Percentiles rank a stretch among this genome's conserved stretches.
Evolutionary conservation across 92 coral and sea anemone genomes (phyloP).

Genomic region (Meandrina meandrites): DNA sequence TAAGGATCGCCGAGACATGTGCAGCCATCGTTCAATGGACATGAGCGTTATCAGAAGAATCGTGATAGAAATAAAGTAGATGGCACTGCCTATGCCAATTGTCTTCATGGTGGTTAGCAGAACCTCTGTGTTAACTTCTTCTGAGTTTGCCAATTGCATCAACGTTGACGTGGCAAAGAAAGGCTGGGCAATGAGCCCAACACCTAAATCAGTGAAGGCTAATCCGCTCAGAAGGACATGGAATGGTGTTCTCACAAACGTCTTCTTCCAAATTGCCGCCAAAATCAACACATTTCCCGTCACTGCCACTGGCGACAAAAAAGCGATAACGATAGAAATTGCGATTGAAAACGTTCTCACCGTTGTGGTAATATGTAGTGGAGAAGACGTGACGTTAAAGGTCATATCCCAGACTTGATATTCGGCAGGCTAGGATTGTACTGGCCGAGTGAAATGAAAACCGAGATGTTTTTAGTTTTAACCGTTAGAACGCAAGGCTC

Average conservation of each 20-base stretch:
- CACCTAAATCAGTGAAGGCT: not conserved
- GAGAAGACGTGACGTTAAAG: too few species aligned
- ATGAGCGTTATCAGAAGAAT: not conserved
- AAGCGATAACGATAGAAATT: not conserved
- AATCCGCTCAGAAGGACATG: slow-evolving; percentile 19
- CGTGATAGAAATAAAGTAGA: not conserved
- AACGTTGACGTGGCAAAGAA: not conserved
- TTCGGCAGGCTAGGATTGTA: too few species aligned
- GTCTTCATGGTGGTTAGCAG: too few species aligned
- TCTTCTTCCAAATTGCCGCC: slow-evolving; percentile 25
- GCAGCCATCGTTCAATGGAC: slow-evolving; percentile 36
- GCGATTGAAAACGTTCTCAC: not conserved
- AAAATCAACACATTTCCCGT: slow-evolving; percentile 19
- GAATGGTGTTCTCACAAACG: slow-evolving; percentile 6
- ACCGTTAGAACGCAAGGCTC: too few species aligned
- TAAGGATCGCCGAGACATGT: slow-evolving; percentile 23
- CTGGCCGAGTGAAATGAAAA: too few species aligned
- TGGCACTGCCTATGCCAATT: not conserved
- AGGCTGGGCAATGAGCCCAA: slow-evolving; percentile 16
- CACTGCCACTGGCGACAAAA: slow-evolving; percentile 9
- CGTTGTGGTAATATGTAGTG: too few species aligned
- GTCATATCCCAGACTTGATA: too few species aligned
- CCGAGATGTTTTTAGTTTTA: too few species aligned
- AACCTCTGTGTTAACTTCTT: too few species aligned
- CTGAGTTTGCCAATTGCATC: not conserved